phyloP scores from a whole-genome alignment of 2,888 invertebrate species.

The Xylota sylvarum region DNA sequence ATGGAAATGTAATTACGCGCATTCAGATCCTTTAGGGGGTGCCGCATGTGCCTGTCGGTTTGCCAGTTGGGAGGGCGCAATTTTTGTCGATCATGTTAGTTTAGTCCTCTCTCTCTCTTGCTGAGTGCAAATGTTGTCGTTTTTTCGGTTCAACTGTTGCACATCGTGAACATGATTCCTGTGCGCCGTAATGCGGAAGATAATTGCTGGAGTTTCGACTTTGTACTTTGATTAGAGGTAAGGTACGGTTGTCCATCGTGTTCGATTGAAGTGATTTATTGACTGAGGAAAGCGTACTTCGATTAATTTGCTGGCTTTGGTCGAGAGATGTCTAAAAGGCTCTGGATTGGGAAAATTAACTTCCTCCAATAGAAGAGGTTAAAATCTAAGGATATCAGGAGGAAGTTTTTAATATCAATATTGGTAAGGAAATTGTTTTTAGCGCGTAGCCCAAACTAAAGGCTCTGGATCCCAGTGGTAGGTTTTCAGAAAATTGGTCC shows the following conservation, averaged over 20 bases:
- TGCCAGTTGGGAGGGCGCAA: constrained; percentile 41
- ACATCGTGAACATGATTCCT: constrained; percentile 53
- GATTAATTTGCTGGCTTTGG: constrained; percentile 40
- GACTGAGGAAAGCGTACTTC: constrained; percentile 27
- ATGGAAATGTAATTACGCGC: constrained; percentile 77
- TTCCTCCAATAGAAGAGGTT: no score
- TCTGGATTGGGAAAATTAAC: no score
- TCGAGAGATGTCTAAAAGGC: background rate
- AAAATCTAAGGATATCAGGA: no score
- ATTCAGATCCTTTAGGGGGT: constrained; percentile 70
- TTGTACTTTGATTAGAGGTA: constrained; percentile 50
- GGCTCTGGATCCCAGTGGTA: no score
- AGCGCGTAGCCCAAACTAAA: no score
- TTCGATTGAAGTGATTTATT: constrained; percentile 66
- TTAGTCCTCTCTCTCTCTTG: constrained; percentile 23
- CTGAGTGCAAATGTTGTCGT: constrained; percentile 26
- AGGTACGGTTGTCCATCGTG: constrained; percentile 28
- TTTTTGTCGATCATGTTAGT: constrained; percentile 36
- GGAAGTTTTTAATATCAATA: background rate
- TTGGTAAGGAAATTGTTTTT: no score
- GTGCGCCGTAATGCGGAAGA: constrained; percentile 67
- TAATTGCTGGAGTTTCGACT: constrained; percentile 53
- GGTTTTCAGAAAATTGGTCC: no score
- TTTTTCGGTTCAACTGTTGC: constrained; percentile 42
- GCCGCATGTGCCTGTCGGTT: constrained; percentile 29